phyloP scores from a whole-genome alignment of 1,140 invertebrate species.

The Cylas formicarius region DNA sequence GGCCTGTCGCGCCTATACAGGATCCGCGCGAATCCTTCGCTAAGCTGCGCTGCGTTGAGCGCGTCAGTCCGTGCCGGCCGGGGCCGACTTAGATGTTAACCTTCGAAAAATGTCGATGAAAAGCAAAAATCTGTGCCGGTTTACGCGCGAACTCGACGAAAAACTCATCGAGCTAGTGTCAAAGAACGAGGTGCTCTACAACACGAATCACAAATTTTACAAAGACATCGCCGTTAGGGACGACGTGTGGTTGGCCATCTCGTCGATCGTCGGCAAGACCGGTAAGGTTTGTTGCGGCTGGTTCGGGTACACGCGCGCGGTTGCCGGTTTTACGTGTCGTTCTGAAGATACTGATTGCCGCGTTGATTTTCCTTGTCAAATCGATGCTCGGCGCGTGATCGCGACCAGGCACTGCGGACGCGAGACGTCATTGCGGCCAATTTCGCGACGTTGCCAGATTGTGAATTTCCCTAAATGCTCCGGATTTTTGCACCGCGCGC shows the following conservation, averaged over 20 bases:
- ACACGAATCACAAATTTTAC: constrained; percentile 16
- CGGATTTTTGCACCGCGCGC: too few species aligned
- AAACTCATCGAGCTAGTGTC: constrained; percentile 21
- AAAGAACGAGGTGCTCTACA: constrained; percentile 17
- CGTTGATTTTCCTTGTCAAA: too few species aligned
- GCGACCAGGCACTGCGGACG: too few species aligned
- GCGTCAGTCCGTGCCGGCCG: constrained; percentile 13
- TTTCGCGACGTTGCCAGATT: constrained; percentile 8
- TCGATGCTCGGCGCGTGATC: too few species aligned
- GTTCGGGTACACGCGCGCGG: not conserved
- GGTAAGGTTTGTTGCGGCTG: constrained; percentile 8
- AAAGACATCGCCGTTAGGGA: constrained; percentile 20
- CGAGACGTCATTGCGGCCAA: too few species aligned
- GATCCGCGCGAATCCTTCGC: constrained; percentile 11
- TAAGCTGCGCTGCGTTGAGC: constrained; percentile 21
- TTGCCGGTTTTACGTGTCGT: too few species aligned
- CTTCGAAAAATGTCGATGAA: constrained; percentile 34
- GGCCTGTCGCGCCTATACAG: not conserved
- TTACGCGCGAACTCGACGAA: constrained; percentile 20
- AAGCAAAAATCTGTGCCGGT: constrained; percentile 19
- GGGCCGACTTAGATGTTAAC: constrained; percentile 2
- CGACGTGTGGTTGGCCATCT: constrained; percentile 20
- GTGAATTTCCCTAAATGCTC: too few species aligned
- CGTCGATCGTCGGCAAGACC: constrained; percentile 17
- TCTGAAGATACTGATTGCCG: too few species aligned